Conservation (phyloP, 2,888 invertebrate genomes). For the Therioaphis trifolii region DNA sequence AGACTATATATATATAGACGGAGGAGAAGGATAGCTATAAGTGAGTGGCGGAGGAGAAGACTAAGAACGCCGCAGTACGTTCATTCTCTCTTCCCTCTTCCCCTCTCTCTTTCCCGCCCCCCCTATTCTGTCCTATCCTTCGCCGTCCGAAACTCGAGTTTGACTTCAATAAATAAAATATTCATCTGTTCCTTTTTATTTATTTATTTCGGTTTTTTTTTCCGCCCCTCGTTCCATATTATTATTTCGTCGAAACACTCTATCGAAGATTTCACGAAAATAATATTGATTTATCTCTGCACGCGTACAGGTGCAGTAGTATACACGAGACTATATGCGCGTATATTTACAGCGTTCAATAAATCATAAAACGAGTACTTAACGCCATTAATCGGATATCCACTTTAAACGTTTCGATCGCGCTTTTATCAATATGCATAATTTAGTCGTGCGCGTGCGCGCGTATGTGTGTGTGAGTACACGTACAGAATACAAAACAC, state of each 20-base stretch:
- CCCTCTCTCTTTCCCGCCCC: not conserved
- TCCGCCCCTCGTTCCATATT: not conserved
- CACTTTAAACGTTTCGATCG: no score
- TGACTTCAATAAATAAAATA: slow-evolving; percentile 56
- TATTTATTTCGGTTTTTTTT: slow-evolving; percentile 15
- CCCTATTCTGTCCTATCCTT: not conserved
- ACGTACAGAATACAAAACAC: no score
- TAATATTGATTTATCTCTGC: slow-evolving; percentile 13
- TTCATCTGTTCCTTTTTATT: slow-evolving; percentile 48
- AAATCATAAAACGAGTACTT: no score
- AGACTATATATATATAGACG: not conserved
- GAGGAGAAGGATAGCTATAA: slow-evolving; percentile 26
- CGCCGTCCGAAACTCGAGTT: slow-evolving; percentile 34
- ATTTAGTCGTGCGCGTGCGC: no score
- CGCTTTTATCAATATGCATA: no score
- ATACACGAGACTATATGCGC: no score
- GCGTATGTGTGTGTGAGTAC: no score
- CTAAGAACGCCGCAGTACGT: slow-evolving; percentile 34
- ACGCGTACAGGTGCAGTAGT: no score
- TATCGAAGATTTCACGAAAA: not conserved
- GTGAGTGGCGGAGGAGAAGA: slow-evolving; percentile 11
- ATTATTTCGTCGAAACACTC: slow-evolving; percentile 8
- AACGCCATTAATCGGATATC: no score
- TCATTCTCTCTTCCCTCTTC: not conserved
- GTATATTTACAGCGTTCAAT: no score